Evolutionary conservation across 1,140 invertebrate genomes (phyloP), one percentile per base, ranked within the genome.

Genomic region (Lucilia cuprina): DNA sequence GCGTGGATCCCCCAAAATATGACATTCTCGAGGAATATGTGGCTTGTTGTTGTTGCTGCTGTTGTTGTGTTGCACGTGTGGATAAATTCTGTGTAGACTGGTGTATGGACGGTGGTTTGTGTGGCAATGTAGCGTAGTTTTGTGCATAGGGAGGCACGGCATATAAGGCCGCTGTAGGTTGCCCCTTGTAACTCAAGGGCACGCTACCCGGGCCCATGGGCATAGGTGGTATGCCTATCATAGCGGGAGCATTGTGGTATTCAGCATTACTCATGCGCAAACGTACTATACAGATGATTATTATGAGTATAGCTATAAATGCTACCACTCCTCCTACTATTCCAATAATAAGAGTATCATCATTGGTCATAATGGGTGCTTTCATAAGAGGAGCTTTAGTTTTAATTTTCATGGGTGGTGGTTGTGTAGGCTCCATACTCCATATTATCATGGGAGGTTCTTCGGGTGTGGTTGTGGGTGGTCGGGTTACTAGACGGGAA

Each of bases 311-410:
- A 12, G 96, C 95, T 78, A 98, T 97, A 87, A 98, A 97, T 2
- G 95, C 96, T 14, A 98, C 96, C 1, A 98, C 96, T 17, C 96
- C 96, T 2, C 96, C 96, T 0, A 98, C 96, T 86, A 98, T 97
- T 5, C 96, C 96, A 82, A 98, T 97, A 78, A 98, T 98, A 0
- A 98, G 90, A 2, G 96, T 97, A 86, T 98, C 97, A 87, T 98
- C 97, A 85, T 97, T 97, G 74, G 93, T 95, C 0, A 96, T 93
- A 4, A 94, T 92, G 10, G 93, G 93, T 84, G 92, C 89, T 83
- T 92, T 93, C 21, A 93, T 92, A 2, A 93, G 91, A 2, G 94
- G 93, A 13, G 92, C 92, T 88, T 94, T 93, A 13, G 92, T 93
- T 84, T 94, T 93, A 25, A 93, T 93, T 86, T 92, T 92, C 83